Percentiles rank a stretch among this genome's conserved stretches.
Conservation (phyloP, 2,888 invertebrate species). For the Cheilosia soror region DNA sequence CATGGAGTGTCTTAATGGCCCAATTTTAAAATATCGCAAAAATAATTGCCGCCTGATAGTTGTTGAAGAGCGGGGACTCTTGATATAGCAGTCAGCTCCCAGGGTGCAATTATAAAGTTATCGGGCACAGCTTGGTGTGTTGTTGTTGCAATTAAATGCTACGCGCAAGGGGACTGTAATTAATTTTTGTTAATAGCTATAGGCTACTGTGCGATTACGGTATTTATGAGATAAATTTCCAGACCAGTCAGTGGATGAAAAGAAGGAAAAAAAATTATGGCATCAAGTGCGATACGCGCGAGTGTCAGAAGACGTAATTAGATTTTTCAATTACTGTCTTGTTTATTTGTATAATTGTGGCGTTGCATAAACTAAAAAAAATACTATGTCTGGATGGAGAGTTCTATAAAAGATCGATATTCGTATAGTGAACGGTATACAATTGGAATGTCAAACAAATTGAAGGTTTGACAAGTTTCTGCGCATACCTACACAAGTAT, state of each 20-base stretch:
- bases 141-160: slow-evolving; percentile 39
- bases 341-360: not conserved
- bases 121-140: slow-evolving; percentile 3
- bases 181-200: slow-evolving; percentile 63
- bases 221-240: slow-evolving; percentile 46
- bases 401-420: not conserved
- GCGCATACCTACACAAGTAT: too few relatives aligned
- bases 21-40: slow-evolving; percentile 60
- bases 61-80: slow-evolving; percentile 18
- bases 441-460: not conserved
- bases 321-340: slow-evolving; percentile 22
- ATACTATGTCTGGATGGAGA: not conserved
- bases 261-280: slow-evolving; percentile 1
- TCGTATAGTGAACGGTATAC: too few relatives aligned
- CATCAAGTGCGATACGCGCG: slow-evolving; percentile 1
- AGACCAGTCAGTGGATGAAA: slow-evolving; percentile 6
- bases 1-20: slow-evolving; percentile 23
- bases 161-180: slow-evolving; percentile 53
- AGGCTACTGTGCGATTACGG: slow-evolving; percentile 52
- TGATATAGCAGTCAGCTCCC: slow-evolving; percentile 21
- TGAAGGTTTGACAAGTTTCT: too few relatives aligned
- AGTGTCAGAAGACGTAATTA: not conserved
- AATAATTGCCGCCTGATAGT: slow-evolving; percentile 55
- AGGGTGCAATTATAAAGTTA: slow-evolving; percentile 44
- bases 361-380: not conserved